Evolutionary conservation across 1,140 invertebrate species (phyloP).

Genomic region (Lordiphosa collinella): DNA sequence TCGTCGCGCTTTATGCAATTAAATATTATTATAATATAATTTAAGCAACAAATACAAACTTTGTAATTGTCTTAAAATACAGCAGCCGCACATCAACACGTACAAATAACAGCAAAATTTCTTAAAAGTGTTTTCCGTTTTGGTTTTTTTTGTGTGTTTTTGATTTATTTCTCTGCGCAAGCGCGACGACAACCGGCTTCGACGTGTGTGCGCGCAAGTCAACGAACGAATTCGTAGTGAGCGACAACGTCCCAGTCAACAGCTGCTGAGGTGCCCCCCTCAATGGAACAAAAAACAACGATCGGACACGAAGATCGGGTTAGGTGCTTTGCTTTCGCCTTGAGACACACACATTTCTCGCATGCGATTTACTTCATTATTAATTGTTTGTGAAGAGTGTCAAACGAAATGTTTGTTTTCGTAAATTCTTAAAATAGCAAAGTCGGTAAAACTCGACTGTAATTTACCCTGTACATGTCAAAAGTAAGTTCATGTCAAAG

Average conservation of each 20-base stretch:
- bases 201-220: constrained; percentile 52
- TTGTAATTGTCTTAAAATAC: too few relatives aligned
- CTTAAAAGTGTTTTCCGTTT: constrained; percentile 22
- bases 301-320: constrained; percentile 26
- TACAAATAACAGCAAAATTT: background rate
- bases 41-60: too few relatives aligned
- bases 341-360: constrained; percentile 1
- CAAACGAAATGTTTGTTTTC: too few relatives aligned
- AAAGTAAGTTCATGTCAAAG: too few relatives aligned
- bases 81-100: too few relatives aligned
- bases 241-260: constrained; percentile 22
- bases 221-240: constrained; percentile 78
- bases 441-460: too few relatives aligned
- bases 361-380: background rate
- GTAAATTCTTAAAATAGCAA: too few relatives aligned
- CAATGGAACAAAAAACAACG: background rate
- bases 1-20: background rate
- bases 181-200: constrained; percentile 49
- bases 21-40: too few relatives aligned
- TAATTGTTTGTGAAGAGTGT: background rate
- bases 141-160: constrained; percentile 21
- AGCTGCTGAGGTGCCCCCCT: constrained; percentile 4
- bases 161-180: constrained; percentile 43
- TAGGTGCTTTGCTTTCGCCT: constrained; percentile 5
- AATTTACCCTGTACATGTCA: too few relatives aligned